Evolutionary conservation across 2,797 vertebrate species (phyloP), one percentile per base, ranked within the genome.

Genomic region (Chaenodraco wilsoni): DNA sequence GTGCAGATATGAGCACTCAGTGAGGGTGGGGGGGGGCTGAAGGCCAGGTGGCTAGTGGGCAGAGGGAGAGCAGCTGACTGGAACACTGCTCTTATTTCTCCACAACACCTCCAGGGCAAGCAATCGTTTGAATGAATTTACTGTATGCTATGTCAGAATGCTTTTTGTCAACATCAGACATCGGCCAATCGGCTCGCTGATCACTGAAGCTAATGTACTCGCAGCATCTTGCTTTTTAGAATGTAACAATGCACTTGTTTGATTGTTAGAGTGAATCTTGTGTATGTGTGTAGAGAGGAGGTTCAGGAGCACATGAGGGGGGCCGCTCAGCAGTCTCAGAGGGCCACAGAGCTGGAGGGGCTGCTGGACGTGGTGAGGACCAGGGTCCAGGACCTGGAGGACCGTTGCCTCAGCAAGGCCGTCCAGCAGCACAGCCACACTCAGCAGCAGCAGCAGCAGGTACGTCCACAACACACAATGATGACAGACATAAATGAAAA

Each of bases 331-430:
- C 94, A 96, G 76, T 93, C 95, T 48, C 90, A 94, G 50, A 91
- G 93, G 68, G 94, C 90, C 56, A 84, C 93, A 0, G 95, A 97
- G 65, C 91, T 97, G 81, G 95, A 98, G 87, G 84, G 83, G 0
- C 83, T 97, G 54, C 81, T 97, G 83, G 94, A 96, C 14, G 83
- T 59, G 13, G 94, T 97, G 48, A 96, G 94, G 88, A 86, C 83
- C 79, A 95, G 94, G 91, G 94, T 97, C 81, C 92, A 95, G 84
- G 94, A 96, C 65, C 88, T 98, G 79, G 96, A 98, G 89, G 96
- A 96, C 71, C 91, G 95, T 37, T 95, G 88, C 4, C 91, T 97
- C 65, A 79, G 83, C 74, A 95, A 93, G 72, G 93, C 92, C 5
- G 93, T 87, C 21, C 94, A 94, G 62, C 94, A 96, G 59, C 94